Evolutionary conservation across 2,888 invertebrate genomes (phyloP).

Genomic region (Pogonocherus hispidulus): DNA sequence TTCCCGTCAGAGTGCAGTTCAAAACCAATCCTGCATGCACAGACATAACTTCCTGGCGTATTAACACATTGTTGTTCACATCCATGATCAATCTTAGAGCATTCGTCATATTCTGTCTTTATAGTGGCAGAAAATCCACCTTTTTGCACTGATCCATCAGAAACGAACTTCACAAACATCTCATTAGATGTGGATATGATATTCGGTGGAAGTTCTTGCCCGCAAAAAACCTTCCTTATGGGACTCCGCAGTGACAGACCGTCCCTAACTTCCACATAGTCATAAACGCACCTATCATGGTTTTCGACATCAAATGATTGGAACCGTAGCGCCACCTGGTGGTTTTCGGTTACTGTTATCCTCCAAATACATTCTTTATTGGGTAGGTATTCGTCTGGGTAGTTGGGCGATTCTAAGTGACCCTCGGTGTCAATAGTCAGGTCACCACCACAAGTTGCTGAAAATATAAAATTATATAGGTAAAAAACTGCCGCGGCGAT

Average conservation of each 20-base stretch:
- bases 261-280: slow-evolving; percentile 95
- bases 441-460: slow-evolving; percentile 97
- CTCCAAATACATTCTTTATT: slow-evolving; percentile 98
- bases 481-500: too few species aligned
- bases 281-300: slow-evolving; percentile 98
- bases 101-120: slow-evolving; percentile 98
- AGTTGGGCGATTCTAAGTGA: slow-evolving; percentile 96
- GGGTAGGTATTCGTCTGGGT: slow-evolving; percentile 96
- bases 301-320: slow-evolving; percentile 99
- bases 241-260: slow-evolving; percentile 86
- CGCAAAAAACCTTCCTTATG: slow-evolving; percentile 91
- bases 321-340: slow-evolving; percentile 90
- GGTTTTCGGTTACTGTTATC: slow-evolving; percentile 91
- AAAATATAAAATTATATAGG: too few species aligned
- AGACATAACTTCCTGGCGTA: slow-evolving; percentile 86
- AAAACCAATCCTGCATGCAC: slow-evolving; percentile 95
- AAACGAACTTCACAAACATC: slow-evolving; percentile 94
- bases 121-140: slow-evolving; percentile 97
- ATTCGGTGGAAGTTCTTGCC: slow-evolving; percentile 94
- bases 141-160: slow-evolving; percentile 97
- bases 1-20: slow-evolving; percentile 98
- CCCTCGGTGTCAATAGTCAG: slow-evolving; percentile 79
- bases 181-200: slow-evolving; percentile 93
- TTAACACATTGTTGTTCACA: slow-evolving; percentile 98
- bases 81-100: slow-evolving; percentile 89